Conservation (phyloP, 2,113 vertebrate species). For the Malurus alboscapulatus region DNA sequence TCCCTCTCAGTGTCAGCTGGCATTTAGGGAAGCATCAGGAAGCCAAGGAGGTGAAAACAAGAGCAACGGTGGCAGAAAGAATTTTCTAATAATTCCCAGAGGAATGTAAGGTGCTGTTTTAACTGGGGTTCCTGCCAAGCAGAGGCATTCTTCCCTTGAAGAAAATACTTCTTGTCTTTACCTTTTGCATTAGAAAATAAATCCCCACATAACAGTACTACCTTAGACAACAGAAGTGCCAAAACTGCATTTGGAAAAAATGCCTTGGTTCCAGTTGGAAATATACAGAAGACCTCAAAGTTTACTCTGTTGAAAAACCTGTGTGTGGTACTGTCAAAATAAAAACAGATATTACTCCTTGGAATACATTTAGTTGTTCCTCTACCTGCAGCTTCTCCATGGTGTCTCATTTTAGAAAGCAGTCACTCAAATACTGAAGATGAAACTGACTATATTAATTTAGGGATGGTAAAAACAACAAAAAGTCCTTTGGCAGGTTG, state of each 20-base stretch:
- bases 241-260: neutral
- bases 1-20: neutral
- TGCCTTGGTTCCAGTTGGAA: neutral
- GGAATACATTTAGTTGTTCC: neutral
- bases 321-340: neutral
- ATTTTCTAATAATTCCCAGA: neutral
- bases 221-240: neutral
- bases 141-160: neutral
- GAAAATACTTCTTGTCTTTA: neutral
- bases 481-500: neutral
- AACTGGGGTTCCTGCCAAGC: neutral
- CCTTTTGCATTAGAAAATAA: neutral
- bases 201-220: rapidly evolving
- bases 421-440: neutral
- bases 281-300: neutral
- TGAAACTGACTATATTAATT: neutral
- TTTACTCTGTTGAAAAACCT: neutral
- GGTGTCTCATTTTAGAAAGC: neutral
- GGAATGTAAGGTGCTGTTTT: neutral
- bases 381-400: neutral
- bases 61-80: neutral
- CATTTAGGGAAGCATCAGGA: neutral
- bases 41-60: neutral
- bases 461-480: neutral
- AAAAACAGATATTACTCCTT: neutral